Conservation (phyloP, 1,140 invertebrate genomes). For the Leguminivora glycinivorella region DNA sequence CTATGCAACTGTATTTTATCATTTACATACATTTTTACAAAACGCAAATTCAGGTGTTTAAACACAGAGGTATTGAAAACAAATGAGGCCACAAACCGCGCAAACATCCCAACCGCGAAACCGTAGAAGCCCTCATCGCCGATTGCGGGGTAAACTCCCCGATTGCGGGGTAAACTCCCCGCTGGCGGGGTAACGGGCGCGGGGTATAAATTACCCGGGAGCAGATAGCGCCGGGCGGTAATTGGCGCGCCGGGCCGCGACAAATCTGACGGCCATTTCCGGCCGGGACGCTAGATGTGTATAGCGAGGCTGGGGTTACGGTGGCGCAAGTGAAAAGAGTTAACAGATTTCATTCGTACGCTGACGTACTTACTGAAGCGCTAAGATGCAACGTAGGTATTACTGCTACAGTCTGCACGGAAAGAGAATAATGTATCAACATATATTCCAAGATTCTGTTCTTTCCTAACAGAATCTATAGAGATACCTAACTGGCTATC, state of each 20-base stretch:
- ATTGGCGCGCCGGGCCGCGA: conserved; percentile 56
- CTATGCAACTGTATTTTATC: no score
- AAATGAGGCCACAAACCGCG: not conserved
- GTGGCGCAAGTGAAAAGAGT: not conserved
- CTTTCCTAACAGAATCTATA: no score
- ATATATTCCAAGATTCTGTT: no score
- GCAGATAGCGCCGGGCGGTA: conserved; percentile 44
- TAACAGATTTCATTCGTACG: not conserved
- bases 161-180: conserved; percentile 8
- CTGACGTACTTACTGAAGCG: no score
- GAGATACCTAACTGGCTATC: no score
- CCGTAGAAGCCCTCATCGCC: not conserved
- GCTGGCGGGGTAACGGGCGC: conserved; percentile 4
- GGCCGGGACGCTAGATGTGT: conserved; percentile 37
- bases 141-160: not conserved
- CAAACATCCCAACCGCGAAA: not conserved
- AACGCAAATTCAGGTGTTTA: not conserved
- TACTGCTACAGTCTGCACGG: no score
- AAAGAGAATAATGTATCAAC: no score
- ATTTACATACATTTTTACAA: no score
- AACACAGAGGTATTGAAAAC: not conserved
- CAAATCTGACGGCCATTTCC: conserved; percentile 65
- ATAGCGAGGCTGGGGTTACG: not conserved
- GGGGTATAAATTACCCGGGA: conserved; percentile 43
- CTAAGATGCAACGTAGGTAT: no score